phyloP scores from a whole-genome alignment of 1,140 invertebrate genomes.

The Trachymyrmex cornetzi region DNA sequence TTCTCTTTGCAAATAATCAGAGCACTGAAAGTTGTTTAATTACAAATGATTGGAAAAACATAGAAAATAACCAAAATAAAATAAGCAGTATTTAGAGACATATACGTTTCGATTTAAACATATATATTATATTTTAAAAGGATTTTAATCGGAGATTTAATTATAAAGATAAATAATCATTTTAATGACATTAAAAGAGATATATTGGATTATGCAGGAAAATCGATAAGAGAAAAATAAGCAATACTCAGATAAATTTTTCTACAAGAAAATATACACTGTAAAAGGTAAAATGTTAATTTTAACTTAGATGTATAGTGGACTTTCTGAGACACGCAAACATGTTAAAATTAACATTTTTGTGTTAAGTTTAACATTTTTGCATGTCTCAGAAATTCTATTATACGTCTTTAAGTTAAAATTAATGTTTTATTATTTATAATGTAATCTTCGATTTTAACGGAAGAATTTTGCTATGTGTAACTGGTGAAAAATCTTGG shows the following conservation, averaged over 20 bases:
- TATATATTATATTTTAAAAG: not conserved
- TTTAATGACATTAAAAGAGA: not conserved
- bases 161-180: not conserved
- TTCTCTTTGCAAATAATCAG: not conserved
- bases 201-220: not conserved
- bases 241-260: not conserved
- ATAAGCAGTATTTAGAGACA: not conserved
- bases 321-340: too few relatives aligned
- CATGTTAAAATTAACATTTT: too few relatives aligned
- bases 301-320: too few relatives aligned
- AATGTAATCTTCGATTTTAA: not conserved
- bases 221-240: not conserved
- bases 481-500: conserved; percentile 1
- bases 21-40: not conserved
- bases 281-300: too few relatives aligned
- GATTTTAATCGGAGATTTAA: not conserved
- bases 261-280: not conserved
- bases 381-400: too few relatives aligned
- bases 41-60: not conserved
- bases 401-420: too few relatives aligned
- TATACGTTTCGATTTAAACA: not conserved
- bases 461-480: not conserved
- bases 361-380: too few relatives aligned
- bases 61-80: not conserved
- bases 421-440: too few relatives aligned